Evolutionary conservation across 2,888 invertebrate genomes (phyloP), one percentile per base, ranked within the genome.

Genomic region (Sphaerophoria rueppellii): DNA sequence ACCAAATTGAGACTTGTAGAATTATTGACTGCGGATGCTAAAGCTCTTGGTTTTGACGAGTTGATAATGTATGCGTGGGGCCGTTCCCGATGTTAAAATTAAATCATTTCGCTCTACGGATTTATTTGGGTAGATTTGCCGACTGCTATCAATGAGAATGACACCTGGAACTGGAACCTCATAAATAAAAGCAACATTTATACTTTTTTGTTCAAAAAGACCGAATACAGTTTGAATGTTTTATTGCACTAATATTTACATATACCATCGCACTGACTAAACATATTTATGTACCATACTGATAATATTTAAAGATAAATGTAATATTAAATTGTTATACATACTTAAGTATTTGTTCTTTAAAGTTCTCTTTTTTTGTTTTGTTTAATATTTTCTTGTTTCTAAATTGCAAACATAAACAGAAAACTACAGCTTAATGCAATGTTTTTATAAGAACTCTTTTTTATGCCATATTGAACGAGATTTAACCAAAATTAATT

Each of bases 201-300:
- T 14, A 14, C 35, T 55, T 57, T 70, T 52, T 71, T 46, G 37
- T 60, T 69, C 63, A 82, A 78, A 78, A 82, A 70, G 46, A 50
- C 65, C 67, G 63, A 74, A 57, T 75, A 67, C 40, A 67, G 58
- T 74, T 79, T 63, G 54, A 61, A 76, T 65, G 65, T 73, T 86
- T 86, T 86, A 82, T 86, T 86, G 86, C 82, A 74, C 82, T 86
- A 82, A 78, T 82, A 86, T 86, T 74, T 86, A 86, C 86, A 86
- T 24, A 24, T 74, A 74, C 65, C 54, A 67, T 78, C 81, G 65
- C 52, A 57, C 76, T 65, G 76, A 73, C 69, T 81, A 76, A 76
- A 63, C 70, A 71, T 79, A 75, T 72, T 65, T 67, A 67, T 72
- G 60, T 69, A 61, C 63, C 52, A 48, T 79, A 65, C 60, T 24